Evolutionary conservation across 1,140 invertebrate species (phyloP).

Genomic region (Penaeus chinensis): DNA sequence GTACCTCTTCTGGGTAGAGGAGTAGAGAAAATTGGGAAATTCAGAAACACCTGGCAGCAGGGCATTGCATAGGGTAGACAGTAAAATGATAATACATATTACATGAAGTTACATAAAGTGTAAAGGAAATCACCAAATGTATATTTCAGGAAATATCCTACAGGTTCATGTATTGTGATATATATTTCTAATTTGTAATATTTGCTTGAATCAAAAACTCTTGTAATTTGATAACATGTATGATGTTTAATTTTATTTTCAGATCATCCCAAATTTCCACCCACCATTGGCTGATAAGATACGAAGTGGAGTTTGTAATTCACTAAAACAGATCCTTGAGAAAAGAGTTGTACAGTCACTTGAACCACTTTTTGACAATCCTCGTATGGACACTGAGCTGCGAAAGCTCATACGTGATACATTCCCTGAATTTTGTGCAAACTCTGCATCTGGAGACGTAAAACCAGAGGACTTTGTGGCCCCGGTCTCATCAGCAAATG

Average conservation of each 20-base stretch:
- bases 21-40: no score
- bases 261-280: slow-evolving; percentile 95
- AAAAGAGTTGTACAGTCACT: slow-evolving; percentile 92
- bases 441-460: slow-evolving; percentile 43
- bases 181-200: neutral
- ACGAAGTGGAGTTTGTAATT: slow-evolving; percentile 88
- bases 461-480: slow-evolving; percentile 58
- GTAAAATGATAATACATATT: no score
- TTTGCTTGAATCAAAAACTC: neutral
- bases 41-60: no score
- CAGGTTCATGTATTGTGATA: neutral
- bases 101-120: no score
- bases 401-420: slow-evolving; percentile 86
- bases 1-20: no score
- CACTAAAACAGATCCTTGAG: slow-evolving; percentile 92
- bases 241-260: slow-evolving; percentile 66
- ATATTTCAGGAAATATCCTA: neutral
- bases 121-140: no score
- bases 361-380: slow-evolving; percentile 91
- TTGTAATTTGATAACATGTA: neutral
- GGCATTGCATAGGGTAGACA: no score
- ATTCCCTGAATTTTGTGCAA: slow-evolving; percentile 90
- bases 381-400: slow-evolving; percentile 90
- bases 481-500: slow-evolving; percentile 48
- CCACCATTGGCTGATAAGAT: slow-evolving; percentile 86